phyloP scores from a whole-genome alignment of 2,797 vertebrate species.

The Rhabdophis nuchalis region DNA sequence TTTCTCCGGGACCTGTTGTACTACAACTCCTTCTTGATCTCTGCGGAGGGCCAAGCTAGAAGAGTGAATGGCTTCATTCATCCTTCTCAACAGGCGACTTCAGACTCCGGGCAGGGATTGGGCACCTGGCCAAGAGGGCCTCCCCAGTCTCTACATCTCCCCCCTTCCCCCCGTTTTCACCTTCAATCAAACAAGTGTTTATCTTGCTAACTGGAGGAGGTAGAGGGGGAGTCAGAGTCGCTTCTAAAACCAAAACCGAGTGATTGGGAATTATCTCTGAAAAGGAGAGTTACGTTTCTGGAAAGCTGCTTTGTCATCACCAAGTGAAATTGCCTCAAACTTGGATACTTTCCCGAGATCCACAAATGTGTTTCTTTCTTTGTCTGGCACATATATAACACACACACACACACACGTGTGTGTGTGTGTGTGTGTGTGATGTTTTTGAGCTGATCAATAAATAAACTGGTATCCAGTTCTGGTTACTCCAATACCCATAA shows the following conservation, averaged over 20 bases:
- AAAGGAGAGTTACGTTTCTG: not conserved
- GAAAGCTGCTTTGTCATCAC: slow-evolving; percentile 14
- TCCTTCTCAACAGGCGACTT: slow-evolving; percentile 12
- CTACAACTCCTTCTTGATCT: slow-evolving; percentile 66
- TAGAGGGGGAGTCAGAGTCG: slow-evolving; percentile 8
- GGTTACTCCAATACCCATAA: too few relatives aligned
- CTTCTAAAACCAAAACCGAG: slow-evolving; percentile 26
- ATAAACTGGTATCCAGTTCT: too few relatives aligned
- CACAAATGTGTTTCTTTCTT: slow-evolving; percentile 44
- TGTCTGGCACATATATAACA: too few relatives aligned
- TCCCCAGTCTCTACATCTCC: slow-evolving; percentile 38
- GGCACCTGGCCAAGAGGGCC: slow-evolving; percentile 60
- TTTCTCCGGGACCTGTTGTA: slow-evolving; percentile 63
- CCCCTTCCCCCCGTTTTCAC: not conserved
- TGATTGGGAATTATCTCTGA: slow-evolving; percentile 8
- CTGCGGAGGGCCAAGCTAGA: slow-evolving; percentile 37
- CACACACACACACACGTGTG: too few relatives aligned
- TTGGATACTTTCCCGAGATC: slow-evolving; percentile 39
- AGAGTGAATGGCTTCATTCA: slow-evolving; percentile 50
- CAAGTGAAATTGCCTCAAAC: slow-evolving; percentile 35
- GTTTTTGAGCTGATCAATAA: too few relatives aligned
- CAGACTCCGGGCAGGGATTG: slow-evolving; percentile 22
- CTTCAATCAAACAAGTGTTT: slow-evolving; percentile 21
- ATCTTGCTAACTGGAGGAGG: slow-evolving; percentile 26
- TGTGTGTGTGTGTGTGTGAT: too few relatives aligned